Conservation (phyloP, 2,797 vertebrate species). For the Sebastes oblongus region DNA sequence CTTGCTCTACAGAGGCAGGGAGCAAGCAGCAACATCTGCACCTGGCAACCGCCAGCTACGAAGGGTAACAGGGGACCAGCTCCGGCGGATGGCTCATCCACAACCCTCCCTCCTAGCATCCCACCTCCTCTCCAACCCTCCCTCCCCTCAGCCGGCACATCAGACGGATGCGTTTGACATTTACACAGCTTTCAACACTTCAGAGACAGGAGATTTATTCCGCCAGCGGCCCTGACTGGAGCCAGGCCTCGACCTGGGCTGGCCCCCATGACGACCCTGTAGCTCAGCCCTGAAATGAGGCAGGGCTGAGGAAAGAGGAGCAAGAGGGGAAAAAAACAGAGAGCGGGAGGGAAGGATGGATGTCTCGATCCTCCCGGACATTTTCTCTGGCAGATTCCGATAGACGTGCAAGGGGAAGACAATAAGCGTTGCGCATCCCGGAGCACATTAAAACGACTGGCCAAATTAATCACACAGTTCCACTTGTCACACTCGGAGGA, state of each 20-base stretch:
- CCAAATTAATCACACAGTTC: slow-evolving; percentile 83
- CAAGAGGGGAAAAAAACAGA: neutral
- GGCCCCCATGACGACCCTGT: slow-evolving; percentile 63
- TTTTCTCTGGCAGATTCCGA: slow-evolving; percentile 72
- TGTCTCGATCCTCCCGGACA: slow-evolving; percentile 66
- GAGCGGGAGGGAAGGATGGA: slow-evolving; percentile 23
- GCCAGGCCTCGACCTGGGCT: slow-evolving; percentile 65
- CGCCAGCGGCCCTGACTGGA: slow-evolving; percentile 57
- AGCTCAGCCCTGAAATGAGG: slow-evolving; percentile 69
- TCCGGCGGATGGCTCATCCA: slow-evolving; percentile 61
- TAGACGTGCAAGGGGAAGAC: slow-evolving; percentile 72
- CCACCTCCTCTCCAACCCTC: slow-evolving; percentile 41
- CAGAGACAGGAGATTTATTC: slow-evolving; percentile 78
- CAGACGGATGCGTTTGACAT: slow-evolving; percentile 78
- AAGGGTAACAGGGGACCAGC: slow-evolving; percentile 59
- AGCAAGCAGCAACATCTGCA: slow-evolving; percentile 74
- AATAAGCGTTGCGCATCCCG: slow-evolving; percentile 76
- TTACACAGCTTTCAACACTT: slow-evolving; percentile 82
- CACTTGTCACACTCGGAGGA: slow-evolving; percentile 80
- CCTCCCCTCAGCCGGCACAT: slow-evolving; percentile 61
- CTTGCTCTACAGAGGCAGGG: slow-evolving; percentile 62
- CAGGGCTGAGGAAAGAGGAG: slow-evolving; percentile 33
- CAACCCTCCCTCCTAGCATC: slow-evolving; percentile 39
- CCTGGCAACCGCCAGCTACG: slow-evolving; percentile 68
- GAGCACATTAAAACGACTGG: slow-evolving; percentile 80